A percentile compares a stretch with the other conserved stretches of the same genome.
Evolutionary conservation across 2,113 vertebrate genomes (phyloP).

Genomic region (Gopherus flavomarginatus): DNA sequence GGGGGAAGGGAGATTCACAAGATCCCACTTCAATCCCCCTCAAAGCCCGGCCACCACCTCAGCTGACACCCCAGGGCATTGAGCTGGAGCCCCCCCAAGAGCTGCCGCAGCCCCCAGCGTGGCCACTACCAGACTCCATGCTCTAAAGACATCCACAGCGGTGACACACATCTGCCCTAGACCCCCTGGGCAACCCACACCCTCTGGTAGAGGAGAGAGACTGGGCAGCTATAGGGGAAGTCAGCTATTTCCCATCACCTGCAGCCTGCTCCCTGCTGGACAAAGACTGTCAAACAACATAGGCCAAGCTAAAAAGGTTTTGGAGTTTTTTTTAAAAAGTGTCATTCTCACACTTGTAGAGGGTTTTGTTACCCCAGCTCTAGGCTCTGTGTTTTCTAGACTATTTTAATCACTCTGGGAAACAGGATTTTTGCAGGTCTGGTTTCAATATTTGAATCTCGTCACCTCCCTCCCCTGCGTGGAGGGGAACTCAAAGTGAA

Average conservation of each 20-base stretch:
- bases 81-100: neutral
- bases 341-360: too few relatives aligned
- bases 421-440: neutral
- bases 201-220: too few relatives aligned
- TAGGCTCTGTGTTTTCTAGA: neutral
- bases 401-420: neutral
- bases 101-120: accelerated
- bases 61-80: neutral
- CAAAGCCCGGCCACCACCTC: too few relatives aligned
- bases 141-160: too few relatives aligned
- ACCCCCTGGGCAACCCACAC: too few relatives aligned
- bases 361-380: neutral
- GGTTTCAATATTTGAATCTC: neutral
- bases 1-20: too few relatives aligned
- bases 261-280: neutral
- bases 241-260: neutral
- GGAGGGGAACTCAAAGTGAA: neutral
- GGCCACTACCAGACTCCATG: neutral
- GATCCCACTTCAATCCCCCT: too few relatives aligned
- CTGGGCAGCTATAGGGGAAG: neutral
- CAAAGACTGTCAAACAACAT: neutral
- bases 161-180: too few relatives aligned
- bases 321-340: neutral
- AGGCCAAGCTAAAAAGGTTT: neutral
- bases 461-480: neutral